These are phyloP conservation scores for Schizaphis graminum DNA, from an alignment of 2,888 invertebrate species.

Conservation along the genomic window DNA sequence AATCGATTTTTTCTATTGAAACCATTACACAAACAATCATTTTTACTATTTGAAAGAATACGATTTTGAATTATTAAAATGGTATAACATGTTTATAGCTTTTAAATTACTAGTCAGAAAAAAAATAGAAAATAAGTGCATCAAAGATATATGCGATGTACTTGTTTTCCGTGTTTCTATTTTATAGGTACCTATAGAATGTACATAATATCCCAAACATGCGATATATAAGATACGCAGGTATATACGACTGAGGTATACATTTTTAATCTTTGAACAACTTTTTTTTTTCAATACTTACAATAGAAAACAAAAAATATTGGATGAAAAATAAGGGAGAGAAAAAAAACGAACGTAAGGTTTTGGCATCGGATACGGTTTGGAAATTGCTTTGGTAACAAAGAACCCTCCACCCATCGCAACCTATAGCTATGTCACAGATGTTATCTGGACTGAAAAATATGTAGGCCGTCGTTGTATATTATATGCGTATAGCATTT, in stretches of 20 bases:
- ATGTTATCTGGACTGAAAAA: not conserved
- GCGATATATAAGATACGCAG: not conserved
- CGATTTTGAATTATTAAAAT: constrained; percentile 22
- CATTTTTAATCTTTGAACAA: constrained; percentile 40
- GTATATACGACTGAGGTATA: not conserved
- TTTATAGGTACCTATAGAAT: not conserved
- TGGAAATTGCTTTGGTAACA: constrained; percentile 27
- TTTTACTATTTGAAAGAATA: not conserved
- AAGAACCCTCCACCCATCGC: not conserved
- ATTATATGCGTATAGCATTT: not conserved
- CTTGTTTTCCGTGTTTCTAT: not conserved
- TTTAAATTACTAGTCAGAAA: not conserved
- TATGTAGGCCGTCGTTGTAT: not conserved
- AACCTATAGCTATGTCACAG: not conserved
- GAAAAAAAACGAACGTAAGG: not conserved
- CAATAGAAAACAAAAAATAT: constrained; percentile 37
- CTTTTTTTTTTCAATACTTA: not conserved
- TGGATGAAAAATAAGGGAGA: not conserved
- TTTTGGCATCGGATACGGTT: constrained; percentile 11
- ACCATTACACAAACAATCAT: not conserved
- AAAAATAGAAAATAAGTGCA: not conserved
- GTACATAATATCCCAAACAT: not conserved
- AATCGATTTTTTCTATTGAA: not conserved
- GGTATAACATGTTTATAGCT: not conserved
- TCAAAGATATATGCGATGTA: not conserved